phyloP scores from a whole-genome alignment of 2,113 vertebrate species.

The Strigops habroptila region DNA sequence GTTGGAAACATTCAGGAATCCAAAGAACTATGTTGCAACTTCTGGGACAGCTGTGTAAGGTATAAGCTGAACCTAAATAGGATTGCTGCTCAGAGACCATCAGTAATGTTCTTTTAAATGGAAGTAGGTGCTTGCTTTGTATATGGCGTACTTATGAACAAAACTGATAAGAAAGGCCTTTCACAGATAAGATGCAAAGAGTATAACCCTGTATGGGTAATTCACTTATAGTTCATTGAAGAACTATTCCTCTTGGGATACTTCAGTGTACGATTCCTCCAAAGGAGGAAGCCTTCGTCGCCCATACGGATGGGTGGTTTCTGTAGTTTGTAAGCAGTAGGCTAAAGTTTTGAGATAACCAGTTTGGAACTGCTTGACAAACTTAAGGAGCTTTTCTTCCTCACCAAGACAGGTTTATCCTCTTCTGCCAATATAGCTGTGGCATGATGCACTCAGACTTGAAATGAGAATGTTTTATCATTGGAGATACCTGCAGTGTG shows the following conservation, averaged over 20 bases:
- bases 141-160: fast-evolving
- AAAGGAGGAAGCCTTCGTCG: neutral
- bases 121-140: neutral
- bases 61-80: neutral
- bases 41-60: neutral
- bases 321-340: neutral
- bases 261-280: neutral
- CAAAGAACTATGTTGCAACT: neutral
- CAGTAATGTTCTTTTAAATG: neutral
- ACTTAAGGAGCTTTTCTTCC: neutral
- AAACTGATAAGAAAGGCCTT: neutral
- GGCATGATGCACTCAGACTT: neutral
- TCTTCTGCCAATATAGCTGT: neutral
- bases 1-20: neutral
- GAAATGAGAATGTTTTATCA: neutral
- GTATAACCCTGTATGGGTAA: neutral
- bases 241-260: neutral
- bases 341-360: neutral
- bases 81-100: neutral
- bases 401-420: neutral
- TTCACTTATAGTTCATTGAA: neutral
- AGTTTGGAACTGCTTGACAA: neutral
- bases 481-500: neutral
- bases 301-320: neutral
- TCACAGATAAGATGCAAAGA: neutral